Conservation (phyloP, 2,797 vertebrate species). For the Tympanoctomys barrerae region DNA sequence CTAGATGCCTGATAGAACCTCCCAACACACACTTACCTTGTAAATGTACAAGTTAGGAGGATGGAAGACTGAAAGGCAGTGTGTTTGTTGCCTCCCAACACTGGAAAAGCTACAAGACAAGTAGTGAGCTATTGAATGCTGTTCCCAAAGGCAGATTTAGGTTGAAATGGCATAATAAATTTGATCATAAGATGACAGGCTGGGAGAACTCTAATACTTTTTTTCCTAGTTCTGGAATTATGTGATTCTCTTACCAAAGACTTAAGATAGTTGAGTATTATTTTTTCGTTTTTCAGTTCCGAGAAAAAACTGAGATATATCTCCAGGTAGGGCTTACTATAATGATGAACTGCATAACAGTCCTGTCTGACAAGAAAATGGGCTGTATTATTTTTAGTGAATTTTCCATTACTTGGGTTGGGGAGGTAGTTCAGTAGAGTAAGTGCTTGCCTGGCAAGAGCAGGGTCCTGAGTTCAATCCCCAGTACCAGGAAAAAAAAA, state of each 20-base stretch:
- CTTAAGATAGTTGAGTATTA: background rate
- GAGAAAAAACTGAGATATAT: background rate
- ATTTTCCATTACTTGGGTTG: background rate
- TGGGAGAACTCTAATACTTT: background rate
- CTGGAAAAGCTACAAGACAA: background rate
- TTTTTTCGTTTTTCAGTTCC: background rate
- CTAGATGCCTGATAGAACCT: background rate
- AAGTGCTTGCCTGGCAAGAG: no score
- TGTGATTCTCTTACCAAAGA: background rate
- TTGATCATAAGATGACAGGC: background rate
- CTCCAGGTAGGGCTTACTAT: background rate
- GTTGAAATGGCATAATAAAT: background rate
- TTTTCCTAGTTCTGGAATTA: conserved; percentile 6
- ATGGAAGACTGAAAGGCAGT: background rate
- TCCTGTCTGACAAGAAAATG: background rate
- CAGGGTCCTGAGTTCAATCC: no score
- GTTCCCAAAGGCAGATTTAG: conserved; percentile 2
- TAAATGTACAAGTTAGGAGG: background rate
- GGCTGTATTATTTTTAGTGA: background rate
- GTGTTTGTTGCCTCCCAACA: background rate
- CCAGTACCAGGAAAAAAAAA: no score
- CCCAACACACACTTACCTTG: background rate
- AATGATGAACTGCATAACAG: background rate
- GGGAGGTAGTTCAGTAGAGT: no score
- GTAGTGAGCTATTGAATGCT: background rate